Evolutionary conservation across 1,140 invertebrate genomes (phyloP).

Genomic region (Trinorchestia longiramus): DNA sequence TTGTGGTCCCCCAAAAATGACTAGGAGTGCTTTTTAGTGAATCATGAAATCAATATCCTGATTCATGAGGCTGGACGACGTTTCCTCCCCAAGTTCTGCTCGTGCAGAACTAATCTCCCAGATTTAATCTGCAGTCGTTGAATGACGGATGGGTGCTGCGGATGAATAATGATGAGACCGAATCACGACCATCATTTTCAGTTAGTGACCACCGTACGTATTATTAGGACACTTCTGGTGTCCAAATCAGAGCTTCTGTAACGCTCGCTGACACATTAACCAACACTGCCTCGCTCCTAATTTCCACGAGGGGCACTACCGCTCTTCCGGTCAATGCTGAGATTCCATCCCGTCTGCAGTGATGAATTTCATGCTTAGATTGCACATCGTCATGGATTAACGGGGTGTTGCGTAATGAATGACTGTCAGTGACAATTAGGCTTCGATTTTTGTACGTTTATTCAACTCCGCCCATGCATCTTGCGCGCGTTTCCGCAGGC

Average conservation of each 20-base stretch:
- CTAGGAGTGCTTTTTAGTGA: neutral
- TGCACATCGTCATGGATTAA: slow-evolving; percentile 46
- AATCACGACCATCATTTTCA: slow-evolving; percentile 17
- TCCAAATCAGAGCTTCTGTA: neutral
- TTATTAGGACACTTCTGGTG: slow-evolving; percentile 27
- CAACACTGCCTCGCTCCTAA: slow-evolving; percentile 18
- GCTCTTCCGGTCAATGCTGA: slow-evolving; percentile 34
- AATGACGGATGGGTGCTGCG: slow-evolving; percentile 13
- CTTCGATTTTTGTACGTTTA: slow-evolving; percentile 36
- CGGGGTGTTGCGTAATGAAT: slow-evolving; percentile 15
- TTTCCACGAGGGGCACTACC: neutral
- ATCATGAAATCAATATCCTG: neutral
- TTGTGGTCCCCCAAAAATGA: neutral
- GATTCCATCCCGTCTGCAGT: neutral
- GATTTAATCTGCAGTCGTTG: neutral
- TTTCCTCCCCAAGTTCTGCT: slow-evolving; percentile 13
- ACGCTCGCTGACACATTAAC: slow-evolving; percentile 22
- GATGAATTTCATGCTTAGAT: slow-evolving; percentile 52
- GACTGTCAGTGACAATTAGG: slow-evolving; percentile 21
- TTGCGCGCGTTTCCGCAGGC: slow-evolving; percentile 22
- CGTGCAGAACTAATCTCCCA: slow-evolving; percentile 42
- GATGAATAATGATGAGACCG: slow-evolving; percentile 52
- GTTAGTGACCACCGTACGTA: neutral
- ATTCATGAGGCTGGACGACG: neutral
- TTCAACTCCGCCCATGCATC: slow-evolving; percentile 21